Percentiles rank a stretch among this genome's conserved stretches.
phyloP scores from a whole-genome alignment of 2,113 vertebrate genomes.

The rat (Rattus norvegicus) region GRCr8 NC_086026.1:84359501-84360000 shows the following conservation, averaged over 20 bases:
- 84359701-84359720: neutral
- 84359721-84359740: neutral
- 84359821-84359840: neutral
- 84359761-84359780: neutral
- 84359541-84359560: neutral
- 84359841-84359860: neutral
- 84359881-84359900: neutral
- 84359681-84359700: neutral
- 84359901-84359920: slow-evolving; percentile 5
- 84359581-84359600: neutral
- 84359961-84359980: slow-evolving; percentile 18
- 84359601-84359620: neutral
- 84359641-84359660: neutral
- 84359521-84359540: slow-evolving; percentile 20
- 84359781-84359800: neutral
- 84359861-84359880: neutral
- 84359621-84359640: neutral
- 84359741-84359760: neutral
- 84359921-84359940: neutral
- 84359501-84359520: neutral
- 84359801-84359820: neutral
- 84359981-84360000: neutral
- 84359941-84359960: neutral
- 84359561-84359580: neutral
- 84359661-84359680: neutral